phyloP scores from a whole-genome alignment of 2,797 vertebrate genomes.

The Forpus xanthops region DNA sequence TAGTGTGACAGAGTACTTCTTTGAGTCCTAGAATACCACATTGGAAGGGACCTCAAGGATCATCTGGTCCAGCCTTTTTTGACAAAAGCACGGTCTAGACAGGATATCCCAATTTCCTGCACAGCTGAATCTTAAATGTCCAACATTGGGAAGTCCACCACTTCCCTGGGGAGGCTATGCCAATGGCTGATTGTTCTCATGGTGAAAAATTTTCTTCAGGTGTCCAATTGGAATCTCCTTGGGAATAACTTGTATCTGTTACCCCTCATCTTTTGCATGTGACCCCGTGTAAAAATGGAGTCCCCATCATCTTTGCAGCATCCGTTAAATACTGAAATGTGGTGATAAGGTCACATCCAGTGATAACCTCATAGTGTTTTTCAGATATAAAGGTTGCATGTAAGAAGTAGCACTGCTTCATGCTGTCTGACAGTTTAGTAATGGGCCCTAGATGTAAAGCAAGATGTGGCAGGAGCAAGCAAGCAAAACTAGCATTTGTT shows the following conservation, averaged over 20 bases:
- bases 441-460: background rate
- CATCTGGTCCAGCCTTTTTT: background rate
- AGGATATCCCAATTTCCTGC: background rate
- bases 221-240: background rate
- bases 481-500: background rate
- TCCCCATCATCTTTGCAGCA: background rate
- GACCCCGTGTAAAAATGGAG: background rate
- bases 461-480: background rate
- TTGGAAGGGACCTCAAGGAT: background rate
- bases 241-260: background rate
- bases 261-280: background rate
- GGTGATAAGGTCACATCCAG: background rate
- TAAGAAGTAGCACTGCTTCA: fast-evolving
- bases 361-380: background rate
- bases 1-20: background rate
- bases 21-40: background rate
- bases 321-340: background rate
- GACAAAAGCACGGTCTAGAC: background rate
- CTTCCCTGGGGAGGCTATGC: background rate
- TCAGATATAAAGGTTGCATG: background rate
- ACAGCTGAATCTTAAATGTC: background rate
- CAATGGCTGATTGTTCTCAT: background rate
- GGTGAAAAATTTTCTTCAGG: background rate
- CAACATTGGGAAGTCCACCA: background rate
- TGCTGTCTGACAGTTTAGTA: too few species aligned